phyloP scores from a whole-genome alignment of 2,888 invertebrate species.

The Callinectes sapidus region DNA sequence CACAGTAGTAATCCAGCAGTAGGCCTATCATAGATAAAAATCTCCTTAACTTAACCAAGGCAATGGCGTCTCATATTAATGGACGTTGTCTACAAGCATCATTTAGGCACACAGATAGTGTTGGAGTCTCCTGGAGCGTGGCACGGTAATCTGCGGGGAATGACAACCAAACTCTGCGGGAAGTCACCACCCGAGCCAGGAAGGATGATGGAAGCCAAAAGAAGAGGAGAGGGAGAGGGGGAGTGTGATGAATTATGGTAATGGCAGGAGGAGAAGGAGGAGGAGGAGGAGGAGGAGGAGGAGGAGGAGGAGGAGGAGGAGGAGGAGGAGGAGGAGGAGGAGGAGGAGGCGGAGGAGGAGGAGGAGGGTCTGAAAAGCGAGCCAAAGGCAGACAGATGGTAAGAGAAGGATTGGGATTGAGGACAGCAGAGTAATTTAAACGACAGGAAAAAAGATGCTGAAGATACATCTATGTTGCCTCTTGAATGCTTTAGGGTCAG shows the following conservation, averaged over 20 bases:
- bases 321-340: slow-evolving; percentile 25
- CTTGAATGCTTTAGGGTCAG: background rate
- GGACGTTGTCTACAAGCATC: background rate
- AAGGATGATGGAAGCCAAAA: background rate
- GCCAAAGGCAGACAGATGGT: background rate
- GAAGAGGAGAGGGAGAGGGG: background rate
- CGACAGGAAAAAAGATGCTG: background rate
- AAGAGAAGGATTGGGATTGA: background rate
- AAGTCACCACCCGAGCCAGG: background rate
- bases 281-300: background rate
- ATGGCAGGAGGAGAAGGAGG: background rate
- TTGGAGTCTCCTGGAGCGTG: background rate
- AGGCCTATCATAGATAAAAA: background rate
- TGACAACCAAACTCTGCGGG: background rate
- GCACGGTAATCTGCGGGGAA: background rate
- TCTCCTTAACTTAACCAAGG: background rate
- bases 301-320: background rate
- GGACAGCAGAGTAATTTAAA: background rate
- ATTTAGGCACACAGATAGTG: background rate
- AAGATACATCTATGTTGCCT: background rate
- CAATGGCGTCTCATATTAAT: background rate
- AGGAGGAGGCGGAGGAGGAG: background rate
- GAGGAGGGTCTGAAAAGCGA: background rate
- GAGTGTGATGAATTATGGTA: background rate
- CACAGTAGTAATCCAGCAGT: background rate